These are phyloP conservation scores for Eclectus roratus DNA, from an alignment of 2,113 vertebrate genomes.

Conservation along the genomic window DNA sequence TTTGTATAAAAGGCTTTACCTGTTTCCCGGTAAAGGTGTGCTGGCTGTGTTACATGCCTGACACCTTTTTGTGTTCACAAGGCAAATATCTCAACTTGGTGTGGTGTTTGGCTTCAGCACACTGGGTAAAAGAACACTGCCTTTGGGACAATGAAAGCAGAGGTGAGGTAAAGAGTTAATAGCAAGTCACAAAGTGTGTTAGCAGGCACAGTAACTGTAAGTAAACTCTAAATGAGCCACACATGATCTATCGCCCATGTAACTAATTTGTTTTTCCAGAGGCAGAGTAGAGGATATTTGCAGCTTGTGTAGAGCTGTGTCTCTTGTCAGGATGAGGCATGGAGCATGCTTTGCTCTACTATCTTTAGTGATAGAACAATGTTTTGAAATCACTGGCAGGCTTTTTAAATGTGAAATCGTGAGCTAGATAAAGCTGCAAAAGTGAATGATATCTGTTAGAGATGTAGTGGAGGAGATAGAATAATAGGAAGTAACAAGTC, in stretches of 20 bases:
- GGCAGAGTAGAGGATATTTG: neutral
- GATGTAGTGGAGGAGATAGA: neutral
- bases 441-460: neutral
- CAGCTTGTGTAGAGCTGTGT: neutral
- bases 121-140: neutral
- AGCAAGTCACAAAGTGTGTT: neutral
- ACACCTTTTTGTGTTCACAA: neutral
- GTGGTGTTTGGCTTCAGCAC: neutral
- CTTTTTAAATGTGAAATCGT: neutral
- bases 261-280: neutral
- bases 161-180: neutral
- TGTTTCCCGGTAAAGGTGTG: neutral
- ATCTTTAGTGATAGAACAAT: neutral
- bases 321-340: constrained; percentile 16
- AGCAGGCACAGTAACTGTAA: neutral
- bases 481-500: neutral
- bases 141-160: neutral
- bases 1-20: neutral
- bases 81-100: neutral
- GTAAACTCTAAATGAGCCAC: neutral
- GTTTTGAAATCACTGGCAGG: neutral
- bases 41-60: neutral
- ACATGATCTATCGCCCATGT: neutral
- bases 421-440: neutral
- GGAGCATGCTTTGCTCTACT: neutral